These are phyloP conservation scores for Porites rus DNA, from an alignment of 92 coral and sea anemone genomes.

Conservation along the genomic window DNA sequence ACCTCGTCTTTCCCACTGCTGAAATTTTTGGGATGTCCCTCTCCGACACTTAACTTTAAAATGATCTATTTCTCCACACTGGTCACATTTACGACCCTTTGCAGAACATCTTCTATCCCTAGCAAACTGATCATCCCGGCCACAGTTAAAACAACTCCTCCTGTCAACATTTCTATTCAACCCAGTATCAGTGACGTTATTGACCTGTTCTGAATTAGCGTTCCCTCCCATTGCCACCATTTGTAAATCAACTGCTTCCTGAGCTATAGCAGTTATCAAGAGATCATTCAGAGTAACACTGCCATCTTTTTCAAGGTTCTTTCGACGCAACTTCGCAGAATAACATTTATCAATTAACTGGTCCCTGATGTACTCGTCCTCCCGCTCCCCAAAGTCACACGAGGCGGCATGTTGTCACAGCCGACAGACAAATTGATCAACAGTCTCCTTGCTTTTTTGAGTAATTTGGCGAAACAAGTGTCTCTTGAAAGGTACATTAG, in stretches of 20 bases:
- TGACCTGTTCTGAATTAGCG: conserved; percentile 13
- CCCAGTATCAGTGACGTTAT: not conserved
- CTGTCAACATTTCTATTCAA: conserved; percentile 7
- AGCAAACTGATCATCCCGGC: conserved; percentile 34
- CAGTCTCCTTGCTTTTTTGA: too few relatives aligned
- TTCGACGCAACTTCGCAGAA: too few relatives aligned
- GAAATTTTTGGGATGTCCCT: not conserved
- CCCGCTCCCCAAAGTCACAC: too few relatives aligned
- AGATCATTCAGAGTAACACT: too few relatives aligned
- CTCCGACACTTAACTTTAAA: not conserved
- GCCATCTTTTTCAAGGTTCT: too few relatives aligned
- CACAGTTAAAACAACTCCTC: conserved; percentile 36
- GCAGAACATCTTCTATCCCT: not conserved
- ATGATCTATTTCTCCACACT: not conserved
- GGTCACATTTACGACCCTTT: not conserved
- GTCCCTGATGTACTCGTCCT: too few relatives aligned
- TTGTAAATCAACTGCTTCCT: conserved; percentile 13
- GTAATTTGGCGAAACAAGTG: too few relatives aligned
- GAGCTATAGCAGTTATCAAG: too few relatives aligned
- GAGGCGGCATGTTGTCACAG: too few relatives aligned
- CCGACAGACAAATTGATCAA: too few relatives aligned
- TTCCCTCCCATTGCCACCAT: conserved; percentile 25
- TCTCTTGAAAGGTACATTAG: too few relatives aligned
- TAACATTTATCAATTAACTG: too few relatives aligned
- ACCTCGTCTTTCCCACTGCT: not conserved